Evolutionary conservation across 2,888 invertebrate genomes (phyloP).

Genomic region (Pachymerium ferrugineum): DNA sequence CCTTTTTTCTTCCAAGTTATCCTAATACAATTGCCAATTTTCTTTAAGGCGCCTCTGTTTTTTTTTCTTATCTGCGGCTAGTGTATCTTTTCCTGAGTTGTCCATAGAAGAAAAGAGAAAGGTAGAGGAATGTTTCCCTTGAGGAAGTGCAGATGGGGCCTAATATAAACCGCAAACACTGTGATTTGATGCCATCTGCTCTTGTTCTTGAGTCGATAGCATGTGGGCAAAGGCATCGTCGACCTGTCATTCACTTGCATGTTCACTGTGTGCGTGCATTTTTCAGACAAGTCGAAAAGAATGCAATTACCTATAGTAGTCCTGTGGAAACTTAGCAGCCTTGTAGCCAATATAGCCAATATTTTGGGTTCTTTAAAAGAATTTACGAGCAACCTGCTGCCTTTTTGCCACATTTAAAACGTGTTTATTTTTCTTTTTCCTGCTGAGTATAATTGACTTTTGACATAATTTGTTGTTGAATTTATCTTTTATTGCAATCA

Average conservation of each 20-base stretch:
- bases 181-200: conserved; percentile 19
- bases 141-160: conserved; percentile 17
- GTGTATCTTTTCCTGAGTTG: neutral
- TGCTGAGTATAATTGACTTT: conserved; percentile 16
- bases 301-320: conserved; percentile 17
- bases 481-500: conserved; percentile 10
- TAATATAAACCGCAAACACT: conserved; percentile 24
- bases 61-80: neutral
- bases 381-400: neutral
- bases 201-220: conserved; percentile 8
- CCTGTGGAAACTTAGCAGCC: neutral
- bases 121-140: neutral
- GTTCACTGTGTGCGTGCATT: neutral
- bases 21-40: conserved; percentile 8
- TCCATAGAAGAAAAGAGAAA: neutral
- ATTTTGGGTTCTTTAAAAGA: neutral
- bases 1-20: neutral
- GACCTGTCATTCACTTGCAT: conserved; percentile 13
- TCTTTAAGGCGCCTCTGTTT: neutral
- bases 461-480: conserved; percentile 23
- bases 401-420: conserved; percentile 33
- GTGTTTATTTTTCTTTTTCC: neutral
- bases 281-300: neutral
- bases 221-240: neutral
- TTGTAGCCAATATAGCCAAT: neutral